A percentile compares a stretch with the other conserved stretches of the same genome.
These are phyloP conservation scores for Paradoxurus hermaphroditus DNA, from an alignment of 2,113 vertebrate genomes.

Conservation along the genomic window DNA sequence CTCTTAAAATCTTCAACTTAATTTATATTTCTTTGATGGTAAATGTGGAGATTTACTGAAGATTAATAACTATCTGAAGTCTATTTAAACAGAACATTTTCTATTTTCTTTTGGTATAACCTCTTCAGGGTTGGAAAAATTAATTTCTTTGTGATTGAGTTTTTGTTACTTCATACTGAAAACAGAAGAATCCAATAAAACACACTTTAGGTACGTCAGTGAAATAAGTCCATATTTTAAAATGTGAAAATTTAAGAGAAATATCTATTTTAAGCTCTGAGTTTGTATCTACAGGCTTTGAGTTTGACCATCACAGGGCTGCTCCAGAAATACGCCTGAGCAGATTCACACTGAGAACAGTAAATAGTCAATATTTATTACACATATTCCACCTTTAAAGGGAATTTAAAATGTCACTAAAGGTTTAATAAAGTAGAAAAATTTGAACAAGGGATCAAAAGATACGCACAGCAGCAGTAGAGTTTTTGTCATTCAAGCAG, in stretches of 20 bases:
- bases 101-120: background rate
- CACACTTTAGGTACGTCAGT: background rate
- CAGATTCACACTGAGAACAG: background rate
- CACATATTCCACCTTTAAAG: background rate
- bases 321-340: background rate
- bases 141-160: background rate
- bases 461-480: background rate
- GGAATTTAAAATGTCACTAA: background rate
- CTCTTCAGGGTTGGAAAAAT: background rate
- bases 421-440: background rate
- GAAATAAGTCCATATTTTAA: background rate
- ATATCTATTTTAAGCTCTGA: background rate
- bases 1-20: slow-evolving; percentile 31
- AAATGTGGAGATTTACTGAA: slow-evolving; percentile 16
- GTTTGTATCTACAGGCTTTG: background rate
- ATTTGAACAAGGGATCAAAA: background rate
- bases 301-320: background rate
- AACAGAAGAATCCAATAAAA: background rate
- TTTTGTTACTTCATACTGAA: background rate
- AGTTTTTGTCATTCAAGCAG: background rate
- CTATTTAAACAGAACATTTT: background rate
- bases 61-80: slow-evolving; percentile 19
- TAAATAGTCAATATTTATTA: background rate
- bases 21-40: background rate
- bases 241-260: background rate